A percentile compares a stretch with the other conserved stretches of the same genome.
Evolutionary conservation across 2,113 vertebrate species (phyloP).

Genomic region (Dolichallabes microphthalmus): DNA sequence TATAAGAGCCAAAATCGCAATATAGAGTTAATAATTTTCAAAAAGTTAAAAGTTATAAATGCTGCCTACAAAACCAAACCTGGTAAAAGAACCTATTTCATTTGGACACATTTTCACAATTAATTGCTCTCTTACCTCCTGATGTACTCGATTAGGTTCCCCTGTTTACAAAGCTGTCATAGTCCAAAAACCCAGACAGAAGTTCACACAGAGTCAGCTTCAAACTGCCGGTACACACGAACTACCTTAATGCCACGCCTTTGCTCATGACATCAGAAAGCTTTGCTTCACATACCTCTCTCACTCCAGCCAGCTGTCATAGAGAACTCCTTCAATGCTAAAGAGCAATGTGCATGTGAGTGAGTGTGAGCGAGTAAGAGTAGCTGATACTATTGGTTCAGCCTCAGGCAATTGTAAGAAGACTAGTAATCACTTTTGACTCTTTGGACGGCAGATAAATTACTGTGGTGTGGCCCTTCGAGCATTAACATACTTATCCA

Average conservation of each 20-base stretch:
- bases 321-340: slow-evolving; percentile 41
- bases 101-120: not conserved
- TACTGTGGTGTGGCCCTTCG: not conserved
- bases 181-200: slow-evolving; percentile 52
- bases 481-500: slow-evolving; percentile 29
- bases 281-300: slow-evolving; percentile 51
- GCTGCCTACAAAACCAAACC: not conserved
- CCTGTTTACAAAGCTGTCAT: slow-evolving; percentile 59
- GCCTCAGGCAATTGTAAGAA: slow-evolving; percentile 52
- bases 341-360: slow-evolving; percentile 1
- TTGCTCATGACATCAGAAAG: slow-evolving; percentile 63
- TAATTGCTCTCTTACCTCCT: slow-evolving; percentile 64
- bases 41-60: not conserved
- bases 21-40: not conserved
- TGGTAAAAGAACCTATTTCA: slow-evolving; percentile 7
- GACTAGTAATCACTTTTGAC: slow-evolving; percentile 69
- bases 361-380: not conserved
- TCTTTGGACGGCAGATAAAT: slow-evolving; percentile 52
- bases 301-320: slow-evolving; percentile 48
- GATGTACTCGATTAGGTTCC: slow-evolving; percentile 22
- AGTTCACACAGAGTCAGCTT: slow-evolving; percentile 25
- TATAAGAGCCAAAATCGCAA: not conserved
- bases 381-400: not conserved
- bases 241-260: slow-evolving; percentile 69
- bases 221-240: slow-evolving; percentile 48